Evolutionary conservation across 1,140 invertebrate genomes (phyloP).

Genomic region (Papilio xuthus): DNA sequence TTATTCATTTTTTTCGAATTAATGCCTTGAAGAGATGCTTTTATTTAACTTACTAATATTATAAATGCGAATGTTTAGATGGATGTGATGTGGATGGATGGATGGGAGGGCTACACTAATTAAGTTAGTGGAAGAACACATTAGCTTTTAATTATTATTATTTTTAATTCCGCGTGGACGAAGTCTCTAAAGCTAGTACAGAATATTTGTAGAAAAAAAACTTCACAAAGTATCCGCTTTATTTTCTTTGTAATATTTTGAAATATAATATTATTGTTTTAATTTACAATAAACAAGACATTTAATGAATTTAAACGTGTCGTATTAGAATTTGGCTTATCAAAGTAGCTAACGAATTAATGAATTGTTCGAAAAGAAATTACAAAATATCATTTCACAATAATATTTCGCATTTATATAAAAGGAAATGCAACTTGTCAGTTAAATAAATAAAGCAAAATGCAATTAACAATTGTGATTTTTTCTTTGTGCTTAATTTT

Average conservation of each 20-base stretch:
- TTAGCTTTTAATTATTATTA: too few relatives aligned
- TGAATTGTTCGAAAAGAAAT: background rate
- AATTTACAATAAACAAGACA: background rate
- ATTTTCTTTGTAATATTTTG: background rate
- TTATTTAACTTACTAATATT: too few relatives aligned
- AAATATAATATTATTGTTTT: background rate
- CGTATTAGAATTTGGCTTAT: background rate
- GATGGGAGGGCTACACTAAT: too few relatives aligned
- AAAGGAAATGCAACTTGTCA: constrained; percentile 9
- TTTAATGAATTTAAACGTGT: background rate
- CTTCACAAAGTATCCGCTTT: too few relatives aligned
- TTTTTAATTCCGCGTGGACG: too few relatives aligned
- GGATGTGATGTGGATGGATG: too few relatives aligned
- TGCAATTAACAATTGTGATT: constrained; percentile 6
- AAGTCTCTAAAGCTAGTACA: too few relatives aligned
- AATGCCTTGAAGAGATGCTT: too few relatives aligned
- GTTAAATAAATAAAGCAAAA: constrained; percentile 12
- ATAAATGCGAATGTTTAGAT: too few relatives aligned
- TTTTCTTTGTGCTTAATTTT: background rate
- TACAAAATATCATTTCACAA: constrained; percentile 1
- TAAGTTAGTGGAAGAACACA: too few relatives aligned
- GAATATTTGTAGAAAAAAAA: too few relatives aligned
- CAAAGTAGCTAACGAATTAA: background rate
- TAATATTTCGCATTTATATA: constrained; percentile 18
- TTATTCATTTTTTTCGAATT: too few relatives aligned